Percentiles rank a stretch among this genome's conserved stretches.
Evolutionary conservation across 2,113 vertebrate genomes (phyloP).

Genomic region (Oncorhynchus kisutch): DNA sequence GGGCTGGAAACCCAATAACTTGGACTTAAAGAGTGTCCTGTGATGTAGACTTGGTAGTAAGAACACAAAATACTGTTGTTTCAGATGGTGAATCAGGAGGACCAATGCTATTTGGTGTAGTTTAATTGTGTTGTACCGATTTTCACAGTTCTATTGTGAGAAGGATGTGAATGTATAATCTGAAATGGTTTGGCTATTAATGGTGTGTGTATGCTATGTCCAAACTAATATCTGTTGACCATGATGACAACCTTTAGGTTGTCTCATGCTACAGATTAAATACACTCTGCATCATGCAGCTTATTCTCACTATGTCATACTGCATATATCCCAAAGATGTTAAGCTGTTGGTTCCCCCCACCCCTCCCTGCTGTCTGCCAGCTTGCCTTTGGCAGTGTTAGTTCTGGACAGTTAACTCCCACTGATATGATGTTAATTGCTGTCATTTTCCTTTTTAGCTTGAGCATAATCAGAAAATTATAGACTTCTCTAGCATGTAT

Average conservation of each 20-base stretch:
- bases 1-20: background rate
- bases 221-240: too few species aligned
- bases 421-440: slow-evolving; percentile 79
- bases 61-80: too few species aligned
- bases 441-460: slow-evolving; percentile 77
- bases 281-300: background rate
- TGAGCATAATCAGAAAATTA: slow-evolving; percentile 77
- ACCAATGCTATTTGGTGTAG: too few species aligned
- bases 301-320: background rate
- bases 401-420: slow-evolving; percentile 83
- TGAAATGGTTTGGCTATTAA: too few species aligned
- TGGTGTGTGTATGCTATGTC: too few species aligned
- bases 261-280: background rate
- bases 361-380: slow-evolving; percentile 57
- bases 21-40: too few species aligned
- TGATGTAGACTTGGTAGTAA: too few species aligned
- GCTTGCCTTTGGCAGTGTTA: slow-evolving; percentile 80
- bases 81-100: too few species aligned
- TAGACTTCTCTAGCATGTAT: slow-evolving; percentile 52
- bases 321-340: slow-evolving; percentile 36
- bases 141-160: too few species aligned
- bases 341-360: slow-evolving; percentile 55
- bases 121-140: too few species aligned
- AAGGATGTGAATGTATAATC: too few species aligned
- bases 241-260: too few species aligned